Conservation (phyloP, 92 coral and sea anemone species). For the Phymanthus crucifer region DNA sequence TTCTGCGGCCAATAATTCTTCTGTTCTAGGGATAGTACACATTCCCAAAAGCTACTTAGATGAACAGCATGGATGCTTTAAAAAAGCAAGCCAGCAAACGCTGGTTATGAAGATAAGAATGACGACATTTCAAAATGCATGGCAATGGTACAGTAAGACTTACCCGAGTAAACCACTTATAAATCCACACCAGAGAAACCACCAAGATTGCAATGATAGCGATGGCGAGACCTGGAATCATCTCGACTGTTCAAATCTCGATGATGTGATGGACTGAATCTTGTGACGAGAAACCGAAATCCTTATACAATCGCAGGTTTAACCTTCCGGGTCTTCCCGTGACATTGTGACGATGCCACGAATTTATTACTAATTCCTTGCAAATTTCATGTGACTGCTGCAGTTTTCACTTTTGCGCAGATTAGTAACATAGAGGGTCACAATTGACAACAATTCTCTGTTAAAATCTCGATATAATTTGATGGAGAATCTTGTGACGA, state of each 20-base stretch:
- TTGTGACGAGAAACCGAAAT: conserved; percentile 6
- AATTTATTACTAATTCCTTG: not conserved
- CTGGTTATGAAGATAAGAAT: too few species aligned
- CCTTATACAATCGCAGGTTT: conserved; percentile 8
- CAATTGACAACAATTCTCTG: too few species aligned
- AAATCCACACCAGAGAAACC: conserved; percentile 26
- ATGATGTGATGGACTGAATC: not conserved
- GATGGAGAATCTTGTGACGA: too few species aligned
- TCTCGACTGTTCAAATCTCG: not conserved
- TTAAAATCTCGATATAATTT: too few species aligned
- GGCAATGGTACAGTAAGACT: not conserved
- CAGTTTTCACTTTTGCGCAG: too few species aligned
- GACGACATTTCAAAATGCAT: not conserved
- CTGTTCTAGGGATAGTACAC: too few species aligned
- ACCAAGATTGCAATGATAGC: conserved; percentile 23
- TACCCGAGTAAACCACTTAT: conserved; percentile 40
- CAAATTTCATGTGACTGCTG: too few species aligned
- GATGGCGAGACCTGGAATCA: conserved; percentile 28
- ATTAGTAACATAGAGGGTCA: too few species aligned
- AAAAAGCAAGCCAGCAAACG: not conserved
- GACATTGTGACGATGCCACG: not conserved
- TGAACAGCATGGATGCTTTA: too few species aligned
- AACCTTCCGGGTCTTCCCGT: conserved; percentile 17
- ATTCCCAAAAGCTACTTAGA: too few species aligned
- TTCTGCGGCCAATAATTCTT: too few species aligned